These are phyloP conservation scores for Panzeria rudis DNA, from an alignment of 2,888 invertebrate genomes.

Conservation along the genomic window DNA sequence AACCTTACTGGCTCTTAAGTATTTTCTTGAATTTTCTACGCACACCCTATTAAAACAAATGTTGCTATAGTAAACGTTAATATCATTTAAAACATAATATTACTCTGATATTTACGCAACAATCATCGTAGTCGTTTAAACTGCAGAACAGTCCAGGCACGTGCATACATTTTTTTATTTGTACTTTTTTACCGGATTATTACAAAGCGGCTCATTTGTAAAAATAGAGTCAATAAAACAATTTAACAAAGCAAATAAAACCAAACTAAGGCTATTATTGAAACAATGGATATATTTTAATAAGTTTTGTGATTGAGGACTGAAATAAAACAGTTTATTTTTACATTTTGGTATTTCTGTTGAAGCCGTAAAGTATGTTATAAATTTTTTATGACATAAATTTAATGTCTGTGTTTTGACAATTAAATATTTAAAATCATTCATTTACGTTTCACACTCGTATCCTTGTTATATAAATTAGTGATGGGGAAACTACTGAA, in stretches of 20 bases:
- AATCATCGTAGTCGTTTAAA: constrained; percentile 12
- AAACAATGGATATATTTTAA: not conserved
- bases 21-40: not conserved
- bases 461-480: no score
- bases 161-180: not conserved
- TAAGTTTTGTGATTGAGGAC: not conserved
- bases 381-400: not conserved
- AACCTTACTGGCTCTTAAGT: no score
- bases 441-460: no score
- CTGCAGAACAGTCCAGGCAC: constrained; percentile 1
- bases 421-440: no score
- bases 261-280: not conserved
- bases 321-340: not conserved
- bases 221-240: constrained; percentile 7
- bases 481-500: no score
- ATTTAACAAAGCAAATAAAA: constrained; percentile 11
- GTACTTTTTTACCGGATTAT: not conserved
- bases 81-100: not conserved
- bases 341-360: not conserved
- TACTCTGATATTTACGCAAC: not conserved
- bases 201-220: constrained; percentile 5
- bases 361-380: not conserved
- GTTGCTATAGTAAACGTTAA: not conserved
- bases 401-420: not conserved
- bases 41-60: not conserved